Conservation (phyloP, 2,113 vertebrate genomes). For the Garra rufa region DNA sequence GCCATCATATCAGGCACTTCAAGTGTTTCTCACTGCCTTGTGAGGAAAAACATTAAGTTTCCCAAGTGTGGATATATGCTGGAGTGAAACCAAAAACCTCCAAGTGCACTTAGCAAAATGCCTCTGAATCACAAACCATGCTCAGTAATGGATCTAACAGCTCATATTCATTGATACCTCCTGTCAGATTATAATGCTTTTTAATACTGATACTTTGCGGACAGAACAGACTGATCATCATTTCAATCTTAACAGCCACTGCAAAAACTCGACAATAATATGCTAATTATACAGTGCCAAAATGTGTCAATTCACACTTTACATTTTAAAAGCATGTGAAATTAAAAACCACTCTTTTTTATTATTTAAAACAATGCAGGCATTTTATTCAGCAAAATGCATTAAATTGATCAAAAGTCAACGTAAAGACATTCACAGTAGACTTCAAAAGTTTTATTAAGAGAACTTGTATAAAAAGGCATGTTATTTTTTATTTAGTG, state of each 20-base stretch:
- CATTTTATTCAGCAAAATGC: too few relatives aligned
- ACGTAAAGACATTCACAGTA: not conserved
- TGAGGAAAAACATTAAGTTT: constrained; percentile 40
- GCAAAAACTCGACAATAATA: not conserved
- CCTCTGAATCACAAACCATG: constrained; percentile 44
- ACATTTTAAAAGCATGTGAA: not conserved
- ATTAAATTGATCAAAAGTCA: not conserved
- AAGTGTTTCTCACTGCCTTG: constrained; percentile 24
- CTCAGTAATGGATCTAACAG: constrained; percentile 50
- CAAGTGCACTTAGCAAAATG: constrained; percentile 55
- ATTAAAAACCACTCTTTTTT: too few relatives aligned
- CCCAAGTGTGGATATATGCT: constrained; percentile 47
- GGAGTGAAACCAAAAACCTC: constrained; percentile 58
- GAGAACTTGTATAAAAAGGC: too few relatives aligned
- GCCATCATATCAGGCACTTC: constrained; percentile 37
- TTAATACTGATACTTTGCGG: not conserved
- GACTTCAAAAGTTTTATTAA: too few relatives aligned
- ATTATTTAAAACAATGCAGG: too few relatives aligned
- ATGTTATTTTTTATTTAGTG: too few relatives aligned
- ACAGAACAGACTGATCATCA: constrained; percentile 9
- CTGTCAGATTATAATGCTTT: constrained; percentile 25
- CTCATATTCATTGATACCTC: not conserved
- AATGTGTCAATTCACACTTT: too few relatives aligned
- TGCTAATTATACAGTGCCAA: not conserved
- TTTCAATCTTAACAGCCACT: not conserved